Percentiles rank a stretch among this genome's conserved stretches.
Evolutionary conservation across 2,888 invertebrate species (phyloP).

Genomic region (Chydorus sphaericus): DNA sequence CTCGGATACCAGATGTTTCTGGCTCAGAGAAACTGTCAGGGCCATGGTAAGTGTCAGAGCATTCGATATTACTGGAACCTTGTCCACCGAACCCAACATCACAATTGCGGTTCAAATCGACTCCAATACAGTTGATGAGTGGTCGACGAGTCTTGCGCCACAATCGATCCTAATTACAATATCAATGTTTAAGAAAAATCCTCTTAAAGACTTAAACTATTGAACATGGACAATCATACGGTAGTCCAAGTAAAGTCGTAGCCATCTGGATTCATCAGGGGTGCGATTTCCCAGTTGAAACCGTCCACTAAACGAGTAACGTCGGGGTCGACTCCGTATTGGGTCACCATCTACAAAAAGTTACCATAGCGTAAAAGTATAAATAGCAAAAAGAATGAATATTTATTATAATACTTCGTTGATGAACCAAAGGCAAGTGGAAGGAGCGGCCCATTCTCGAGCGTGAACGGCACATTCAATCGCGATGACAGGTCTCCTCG

Average conservation of each 20-base stretch:
- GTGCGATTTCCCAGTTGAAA: slow-evolving; percentile 23
- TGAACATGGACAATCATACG: neutral
- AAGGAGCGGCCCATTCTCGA: slow-evolving; percentile 31
- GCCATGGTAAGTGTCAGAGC: slow-evolving; percentile 30
- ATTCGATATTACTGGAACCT: slow-evolving; percentile 27
- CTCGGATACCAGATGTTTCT: slow-evolving; percentile 26
- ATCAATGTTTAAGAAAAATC: neutral
- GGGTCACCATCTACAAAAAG: slow-evolving; percentile 8
- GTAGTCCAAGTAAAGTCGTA: slow-evolving; percentile 23
- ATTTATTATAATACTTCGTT: slow-evolving; percentile 16
- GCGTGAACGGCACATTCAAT: slow-evolving; percentile 30
- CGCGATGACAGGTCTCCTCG: slow-evolving; percentile 20
- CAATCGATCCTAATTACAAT: slow-evolving; percentile 19
- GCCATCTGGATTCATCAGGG: slow-evolving; percentile 26
- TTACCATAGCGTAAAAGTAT: no score
- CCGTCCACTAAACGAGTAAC: slow-evolving; percentile 19
- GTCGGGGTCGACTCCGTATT: slow-evolving; percentile 16
- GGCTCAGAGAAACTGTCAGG: slow-evolving; percentile 29
- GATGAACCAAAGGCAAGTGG: slow-evolving; percentile 23
- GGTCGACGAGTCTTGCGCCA: slow-evolving; percentile 25
- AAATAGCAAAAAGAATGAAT: no score
- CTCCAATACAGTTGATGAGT: slow-evolving; percentile 20
- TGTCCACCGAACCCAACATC: slow-evolving; percentile 22
- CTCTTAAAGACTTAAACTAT: slow-evolving; percentile 11
- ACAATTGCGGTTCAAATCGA: slow-evolving; percentile 24